Conservation (phyloP, 2,888 invertebrate genomes). For the Drosophila parthenogenetica region DNA sequence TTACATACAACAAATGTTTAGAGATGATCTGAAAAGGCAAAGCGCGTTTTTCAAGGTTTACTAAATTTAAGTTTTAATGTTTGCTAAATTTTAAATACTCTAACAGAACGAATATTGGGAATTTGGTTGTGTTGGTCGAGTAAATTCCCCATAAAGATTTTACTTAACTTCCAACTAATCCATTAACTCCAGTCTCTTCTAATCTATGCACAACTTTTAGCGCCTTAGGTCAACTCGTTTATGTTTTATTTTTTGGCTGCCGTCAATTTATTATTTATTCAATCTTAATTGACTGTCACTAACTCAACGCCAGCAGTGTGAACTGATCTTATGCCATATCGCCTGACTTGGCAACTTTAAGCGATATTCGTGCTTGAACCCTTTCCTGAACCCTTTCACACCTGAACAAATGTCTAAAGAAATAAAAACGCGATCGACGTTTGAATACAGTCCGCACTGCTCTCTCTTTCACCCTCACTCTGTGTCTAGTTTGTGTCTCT, state of each 20-base stretch:
- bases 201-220: conserved; percentile 7
- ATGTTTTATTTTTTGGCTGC: conserved; percentile 6
- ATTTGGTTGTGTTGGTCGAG: too few species aligned
- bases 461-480: conserved; percentile 18
- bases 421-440: conserved; percentile 40
- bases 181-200: not conserved
- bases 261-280: conserved; percentile 33
- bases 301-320: conserved; percentile 43
- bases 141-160: too few species aligned
- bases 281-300: conserved; percentile 61
- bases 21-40: conserved; percentile 35
- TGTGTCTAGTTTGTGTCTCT: conserved; percentile 18
- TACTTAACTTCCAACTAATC: too few species aligned
- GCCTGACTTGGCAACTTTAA: conserved; percentile 36
- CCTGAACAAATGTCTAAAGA: conserved; percentile 53
- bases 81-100: conserved; percentile 3
- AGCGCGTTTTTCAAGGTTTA: conserved; percentile 10
- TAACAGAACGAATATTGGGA: too few species aligned
- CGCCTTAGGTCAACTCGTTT: conserved; percentile 5
- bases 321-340: conserved; percentile 42
- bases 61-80: not conserved
- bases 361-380: conserved; percentile 70
- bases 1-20: conserved; percentile 36
- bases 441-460: conserved; percentile 42
- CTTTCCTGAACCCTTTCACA: conserved; percentile 72